Evolutionary conservation across 2,797 vertebrate genomes (phyloP), one percentile per base, ranked within the genome.

Genomic region (Geotria australis): DNA sequence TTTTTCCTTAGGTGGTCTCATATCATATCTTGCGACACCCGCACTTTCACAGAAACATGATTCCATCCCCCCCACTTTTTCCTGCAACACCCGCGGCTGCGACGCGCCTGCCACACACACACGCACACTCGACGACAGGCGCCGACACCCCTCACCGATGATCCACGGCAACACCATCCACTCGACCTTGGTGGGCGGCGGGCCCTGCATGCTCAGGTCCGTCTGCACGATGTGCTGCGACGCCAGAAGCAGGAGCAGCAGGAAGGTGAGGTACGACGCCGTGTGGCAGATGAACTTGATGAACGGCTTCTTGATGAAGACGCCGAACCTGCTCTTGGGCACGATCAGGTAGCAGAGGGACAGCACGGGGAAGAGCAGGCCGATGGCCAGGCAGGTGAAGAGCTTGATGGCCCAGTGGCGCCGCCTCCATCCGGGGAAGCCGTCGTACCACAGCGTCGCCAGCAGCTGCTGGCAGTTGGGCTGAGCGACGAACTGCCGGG

Each of bases 241-340:
- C 60, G 85, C 84, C 64, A 94, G 70, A 63, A 98, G 68, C 64
- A 98, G 76, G 64, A 94, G 76, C 70, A 91, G 79, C 66, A 98
- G 75, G 72, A 96, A 98, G 68, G 85, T 94, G 75, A 96, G 71
- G 70, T 96, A 95, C 14, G 91, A 98, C 14, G 88, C 74, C 1
- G 91, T 94, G 69, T 98, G 91, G 72, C 91, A 96, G 75, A 98
- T 98, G 73, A 98, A 98, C 76, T 98, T 96, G 74, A 98, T 84
- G 72, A 98, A 96, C 63, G 89, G 91, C 67, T 86, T 95, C 64
- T 81, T 77, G 70, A 95, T 95, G 73, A 94, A 86, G 14, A 83
- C 72, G 63, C 91, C 85, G 5, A 80, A 69, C 9, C 74, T 79
- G 69, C 81, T 95, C 72, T 85, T 93, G 48, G 91, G 91, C 46